Evolutionary conservation across 2,797 vertebrate species (phyloP).

Genomic region (Spheniscus humboldti): DNA sequence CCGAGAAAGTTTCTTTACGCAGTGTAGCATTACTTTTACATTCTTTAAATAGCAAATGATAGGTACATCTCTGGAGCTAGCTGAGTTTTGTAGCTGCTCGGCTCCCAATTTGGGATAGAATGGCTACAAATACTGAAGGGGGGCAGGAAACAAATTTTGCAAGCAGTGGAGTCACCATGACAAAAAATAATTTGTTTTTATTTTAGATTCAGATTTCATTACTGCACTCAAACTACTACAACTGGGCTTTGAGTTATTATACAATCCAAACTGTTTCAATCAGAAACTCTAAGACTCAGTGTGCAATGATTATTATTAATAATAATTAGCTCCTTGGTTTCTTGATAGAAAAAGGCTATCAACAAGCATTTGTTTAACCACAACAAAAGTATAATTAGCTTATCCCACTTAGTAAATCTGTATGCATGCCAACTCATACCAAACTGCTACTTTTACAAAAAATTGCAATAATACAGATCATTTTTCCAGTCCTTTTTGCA

Average conservation of each 20-base stretch:
- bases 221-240: conserved; percentile 82
- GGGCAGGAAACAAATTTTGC: conserved; percentile 72
- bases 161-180: conserved; percentile 79
- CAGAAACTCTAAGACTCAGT: conserved; percentile 81
- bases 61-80: neutral
- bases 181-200: conserved; percentile 85
- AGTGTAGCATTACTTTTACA: neutral
- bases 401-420: conserved; percentile 84
- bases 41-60: neutral
- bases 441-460: conserved; percentile 83
- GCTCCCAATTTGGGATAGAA: neutral
- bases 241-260: conserved; percentile 79
- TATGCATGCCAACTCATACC: conserved; percentile 85
- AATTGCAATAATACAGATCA: conserved; percentile 86
- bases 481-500: conserved; percentile 91
- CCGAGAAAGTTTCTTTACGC: neutral
- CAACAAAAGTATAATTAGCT: conserved; percentile 85
- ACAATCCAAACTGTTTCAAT: conserved; percentile 81
- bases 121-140: conserved; percentile 35
- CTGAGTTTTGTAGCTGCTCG: conserved; percentile 31
- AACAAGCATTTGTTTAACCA: conserved; percentile 85
- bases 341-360: conserved; percentile 84
- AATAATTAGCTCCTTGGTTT: conserved; percentile 81
- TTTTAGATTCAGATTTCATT: conserved; percentile 84
- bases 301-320: conserved; percentile 81